Conservation (phyloP, 2,797 vertebrate species). For the Xenopus petersii region DNA sequence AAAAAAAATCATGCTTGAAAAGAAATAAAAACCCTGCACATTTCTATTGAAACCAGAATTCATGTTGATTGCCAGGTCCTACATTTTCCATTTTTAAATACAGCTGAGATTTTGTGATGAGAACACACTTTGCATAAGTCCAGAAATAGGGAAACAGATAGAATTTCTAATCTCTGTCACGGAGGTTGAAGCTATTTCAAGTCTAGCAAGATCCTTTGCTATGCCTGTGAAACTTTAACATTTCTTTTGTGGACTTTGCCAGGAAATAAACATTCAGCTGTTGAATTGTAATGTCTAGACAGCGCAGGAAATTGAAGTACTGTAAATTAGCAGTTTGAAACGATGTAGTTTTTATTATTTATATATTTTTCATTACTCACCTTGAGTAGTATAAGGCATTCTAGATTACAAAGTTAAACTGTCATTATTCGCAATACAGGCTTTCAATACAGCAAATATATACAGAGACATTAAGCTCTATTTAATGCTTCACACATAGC, state of each 20-base stretch:
- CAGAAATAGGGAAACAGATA: slow-evolving; percentile 17
- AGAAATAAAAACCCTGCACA: neutral
- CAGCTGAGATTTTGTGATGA: slow-evolving; percentile 19
- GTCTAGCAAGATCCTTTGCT: neutral
- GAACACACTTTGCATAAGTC: slow-evolving; percentile 33
- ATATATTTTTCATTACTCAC: neutral
- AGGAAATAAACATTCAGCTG: slow-evolving; percentile 14
- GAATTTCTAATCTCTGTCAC: slow-evolving; percentile 22
- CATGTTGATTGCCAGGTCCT: slow-evolving; percentile 1
- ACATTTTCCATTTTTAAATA: slow-evolving; percentile 36
- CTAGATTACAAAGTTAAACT: slow-evolving; percentile 39
- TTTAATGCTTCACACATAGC: slow-evolving; percentile 42
- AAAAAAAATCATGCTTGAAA: neutral
- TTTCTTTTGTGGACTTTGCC: slow-evolving; percentile 30
- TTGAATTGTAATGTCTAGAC: slow-evolving; percentile 35
- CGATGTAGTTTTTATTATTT: slow-evolving; percentile 6
- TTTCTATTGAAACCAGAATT: slow-evolving; percentile 26
- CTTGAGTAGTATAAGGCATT: slow-evolving; percentile 28
- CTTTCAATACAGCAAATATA: neutral
- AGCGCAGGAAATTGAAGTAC: slow-evolving; percentile 29
- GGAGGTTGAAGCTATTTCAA: slow-evolving; percentile 4
- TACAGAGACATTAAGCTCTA: slow-evolving; percentile 43
- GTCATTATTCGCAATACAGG: slow-evolving; percentile 16
- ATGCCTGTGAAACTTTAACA: slow-evolving; percentile 20
- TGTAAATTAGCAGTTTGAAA: slow-evolving; percentile 37